phyloP scores from a whole-genome alignment of 2,888 invertebrate genomes.

The Meteorus cinctellus region DNA sequence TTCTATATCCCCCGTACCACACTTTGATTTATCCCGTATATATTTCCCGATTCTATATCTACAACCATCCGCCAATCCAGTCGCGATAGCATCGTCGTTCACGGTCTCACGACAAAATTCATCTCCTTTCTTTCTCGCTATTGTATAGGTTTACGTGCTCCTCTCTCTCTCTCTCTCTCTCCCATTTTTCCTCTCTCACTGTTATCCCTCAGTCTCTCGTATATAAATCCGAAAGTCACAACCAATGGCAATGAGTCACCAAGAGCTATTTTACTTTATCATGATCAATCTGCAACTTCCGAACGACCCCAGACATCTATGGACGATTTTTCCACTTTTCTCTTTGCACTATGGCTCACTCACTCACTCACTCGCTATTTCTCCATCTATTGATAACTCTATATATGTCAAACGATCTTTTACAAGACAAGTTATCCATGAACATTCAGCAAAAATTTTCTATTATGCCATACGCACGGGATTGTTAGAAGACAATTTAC shows the following conservation, averaged over 20 bases:
- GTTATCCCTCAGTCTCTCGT: conserved; percentile 2
- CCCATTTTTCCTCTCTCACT: neutral
- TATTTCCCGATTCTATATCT: conserved; percentile 40
- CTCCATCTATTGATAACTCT: conserved; percentile 33
- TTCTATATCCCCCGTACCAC: conserved; percentile 27
- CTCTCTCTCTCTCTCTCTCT: neutral
- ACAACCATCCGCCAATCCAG: conserved; percentile 43
- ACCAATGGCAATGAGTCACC: conserved; percentile 50
- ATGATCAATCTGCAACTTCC: conserved; percentile 50
- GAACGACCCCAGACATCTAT: conserved; percentile 48
- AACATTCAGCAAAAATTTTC: conserved; percentile 18
- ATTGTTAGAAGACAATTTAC: conserved; percentile 5
- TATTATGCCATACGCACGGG: neutral
- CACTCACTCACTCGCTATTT: conserved; percentile 30
- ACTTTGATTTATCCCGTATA: conserved; percentile 42
- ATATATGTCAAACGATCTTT: conserved; percentile 30
- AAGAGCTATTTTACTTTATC: conserved; percentile 54
- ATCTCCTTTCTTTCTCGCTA: conserved; percentile 41
- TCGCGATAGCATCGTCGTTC: conserved; percentile 43
- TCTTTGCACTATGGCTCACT: conserved; percentile 17
- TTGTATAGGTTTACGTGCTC: neutral
- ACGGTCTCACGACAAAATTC: conserved; percentile 45
- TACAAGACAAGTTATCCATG: conserved; percentile 39
- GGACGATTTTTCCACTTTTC: conserved; percentile 34
- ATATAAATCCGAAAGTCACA: conserved; percentile 18